Base-by-base conservation (phyloP, 2,113 vertebrate genomes). In the Stegastes partitus region DNA sequence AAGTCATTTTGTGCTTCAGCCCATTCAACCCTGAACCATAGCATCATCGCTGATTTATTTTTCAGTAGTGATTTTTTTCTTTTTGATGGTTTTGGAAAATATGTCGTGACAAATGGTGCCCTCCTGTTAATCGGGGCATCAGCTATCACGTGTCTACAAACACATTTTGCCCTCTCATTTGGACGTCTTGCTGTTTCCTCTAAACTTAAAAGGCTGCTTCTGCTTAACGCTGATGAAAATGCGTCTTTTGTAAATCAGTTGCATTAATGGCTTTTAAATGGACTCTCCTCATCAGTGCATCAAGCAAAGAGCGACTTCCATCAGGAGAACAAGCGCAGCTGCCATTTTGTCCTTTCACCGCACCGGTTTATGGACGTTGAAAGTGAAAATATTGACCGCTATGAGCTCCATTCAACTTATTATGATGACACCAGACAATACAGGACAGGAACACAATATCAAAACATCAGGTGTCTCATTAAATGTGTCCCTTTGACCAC, bases 181-280 rank as follows among this genome's bases (percentile, higher is more conserved):
- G 2, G 16, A 25, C 1, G 3, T 51, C 5, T 26, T 28, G 3
- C 55, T 28, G 2, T 23, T 70, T 83, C 45, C n/a, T 47, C 28
- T 11, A 2, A 57, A 64, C n/a, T 51, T 59, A 15, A 53, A 69
- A 53, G 14, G 28, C 23, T 76, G n/a, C 56, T 31, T 68, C 31
- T 47, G 16, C 42, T 22, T 25, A 37, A 37, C 62, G 68, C 55
- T 39, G 16, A 67, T 25, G 18, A 39, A 23, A 63, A 8, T 3
- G 23, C 34, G 16, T 68, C 9, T 10, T 34, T 45, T 25, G 37
- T 49, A 21, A 62, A 81, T 81, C 64, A 67, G 62, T 56, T 21
- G 14, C 37, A 44, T 56, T 66, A 71, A 75, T 51, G 49, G 25
- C 16, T 73, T 74, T 75, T 75, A 68, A 45, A 31, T 66, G 21